phyloP scores from a whole-genome alignment of 2,113 vertebrate species.

The Percopsis transmontana region DNA sequence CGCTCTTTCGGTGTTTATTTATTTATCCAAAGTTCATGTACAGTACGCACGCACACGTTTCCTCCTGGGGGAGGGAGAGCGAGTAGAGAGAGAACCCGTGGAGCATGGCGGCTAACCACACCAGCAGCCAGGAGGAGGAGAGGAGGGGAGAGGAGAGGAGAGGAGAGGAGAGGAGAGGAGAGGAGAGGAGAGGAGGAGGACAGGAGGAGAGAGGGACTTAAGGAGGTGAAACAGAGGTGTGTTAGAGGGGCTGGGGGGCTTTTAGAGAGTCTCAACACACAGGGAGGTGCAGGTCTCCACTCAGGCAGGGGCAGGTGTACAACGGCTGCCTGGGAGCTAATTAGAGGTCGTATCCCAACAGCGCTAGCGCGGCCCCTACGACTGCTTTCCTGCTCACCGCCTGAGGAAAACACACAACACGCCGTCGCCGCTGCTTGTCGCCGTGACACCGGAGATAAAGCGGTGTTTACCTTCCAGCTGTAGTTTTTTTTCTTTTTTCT shows the following conservation, averaged over 20 bases:
- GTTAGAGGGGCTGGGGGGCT: neutral
- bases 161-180: neutral
- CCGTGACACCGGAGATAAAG: constrained; percentile 71
- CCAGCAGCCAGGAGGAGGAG: constrained; percentile 73
- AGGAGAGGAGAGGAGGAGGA: constrained; percentile 13
- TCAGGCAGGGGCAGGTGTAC: constrained; percentile 53
- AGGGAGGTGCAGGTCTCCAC: constrained; percentile 25
- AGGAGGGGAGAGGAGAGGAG: constrained; percentile 28
- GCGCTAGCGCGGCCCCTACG: constrained; percentile 60
- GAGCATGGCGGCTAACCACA: constrained; percentile 83
- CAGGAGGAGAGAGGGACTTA: constrained; percentile 2
- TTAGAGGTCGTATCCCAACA: constrained; percentile 61
- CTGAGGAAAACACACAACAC: constrained; percentile 67
- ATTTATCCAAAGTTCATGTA: constrained; percentile 93
- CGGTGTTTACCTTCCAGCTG: constrained; percentile 69
- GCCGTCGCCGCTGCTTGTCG: constrained; percentile 59
- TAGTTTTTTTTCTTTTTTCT: constrained; percentile 61
- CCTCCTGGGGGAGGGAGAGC: constrained; percentile 81
- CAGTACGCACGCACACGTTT: constrained; percentile 87
- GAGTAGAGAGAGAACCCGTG: constrained; percentile 74
- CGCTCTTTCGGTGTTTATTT: constrained; percentile 91
- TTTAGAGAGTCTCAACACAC: constrained; percentile 36
- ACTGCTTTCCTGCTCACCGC: constrained; percentile 50
- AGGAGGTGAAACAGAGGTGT: neutral
- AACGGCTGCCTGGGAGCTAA: constrained; percentile 66